Evolutionary conservation across 1,140 invertebrate species (phyloP).

Genomic region (Archegozetes longisetosus): DNA sequence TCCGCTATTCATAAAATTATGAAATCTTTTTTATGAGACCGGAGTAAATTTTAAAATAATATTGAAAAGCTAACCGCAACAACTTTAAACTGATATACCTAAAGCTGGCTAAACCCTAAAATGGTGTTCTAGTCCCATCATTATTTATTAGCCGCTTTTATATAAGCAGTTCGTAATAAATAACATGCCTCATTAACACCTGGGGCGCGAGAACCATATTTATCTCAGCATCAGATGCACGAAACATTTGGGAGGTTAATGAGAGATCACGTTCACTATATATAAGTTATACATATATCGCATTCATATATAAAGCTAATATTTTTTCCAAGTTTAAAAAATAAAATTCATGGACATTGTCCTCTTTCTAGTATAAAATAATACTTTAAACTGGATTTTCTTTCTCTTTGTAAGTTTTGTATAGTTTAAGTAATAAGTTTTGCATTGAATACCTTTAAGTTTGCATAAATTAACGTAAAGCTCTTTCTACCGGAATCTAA

Average conservation of each 20-base stretch:
- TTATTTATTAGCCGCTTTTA: background rate
- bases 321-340: too few relatives aligned
- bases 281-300: background rate
- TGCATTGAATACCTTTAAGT: too few relatives aligned
- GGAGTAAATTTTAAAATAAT: too few relatives aligned
- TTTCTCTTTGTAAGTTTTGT: too few relatives aligned
- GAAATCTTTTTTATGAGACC: too few relatives aligned
- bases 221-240: background rate
- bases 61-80: too few relatives aligned
- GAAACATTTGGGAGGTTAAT: background rate
- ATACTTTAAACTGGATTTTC: too few relatives aligned
- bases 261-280: background rate
- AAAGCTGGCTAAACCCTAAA: too few relatives aligned
- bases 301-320: background rate
- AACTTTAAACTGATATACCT: too few relatives aligned
- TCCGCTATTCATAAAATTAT: too few relatives aligned
- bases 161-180: background rate
- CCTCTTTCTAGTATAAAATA: background rate
- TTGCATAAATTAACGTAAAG: background rate
- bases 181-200: background rate
- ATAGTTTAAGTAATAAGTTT: too few relatives aligned
- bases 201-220: background rate
- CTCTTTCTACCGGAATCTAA: background rate
- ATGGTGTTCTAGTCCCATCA: too few relatives aligned
- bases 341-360: background rate